Evolutionary conservation across 2,113 vertebrate genomes (phyloP), one percentile per base, ranked within the genome.

Genomic region (Empidonax traillii): DNA sequence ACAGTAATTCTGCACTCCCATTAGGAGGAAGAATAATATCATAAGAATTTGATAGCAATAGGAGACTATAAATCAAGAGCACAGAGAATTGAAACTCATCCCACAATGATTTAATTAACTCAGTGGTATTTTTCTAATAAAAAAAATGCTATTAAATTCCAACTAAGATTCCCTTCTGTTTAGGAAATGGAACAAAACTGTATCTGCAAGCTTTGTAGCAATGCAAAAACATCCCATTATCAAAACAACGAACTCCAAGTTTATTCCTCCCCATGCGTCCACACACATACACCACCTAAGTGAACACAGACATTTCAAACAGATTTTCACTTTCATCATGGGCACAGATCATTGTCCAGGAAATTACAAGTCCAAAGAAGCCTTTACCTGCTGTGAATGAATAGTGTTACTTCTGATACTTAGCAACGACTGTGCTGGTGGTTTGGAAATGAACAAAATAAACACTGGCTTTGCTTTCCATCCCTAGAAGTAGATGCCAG

Each of bases 41-140:
- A 4, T 77, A 84, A 82, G 52, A 90, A 85, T 92, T 93, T 74
- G 22, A 93, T 67, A 88, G 63, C 76, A 87, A 83, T 83, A 90
- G 46, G 47, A 62, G 65, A 69, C 87, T 74, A 88, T 93, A 93
- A 88, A 96, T 91, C 85, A 95, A 94, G 65, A 88, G 59, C 61
- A 87, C 7, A 65, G 51, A 87, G 35, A 85, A 86, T 4, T 91
- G 63, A 94, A 95, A 94, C 39, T 95, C 56, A 82, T 88, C 63
- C 85, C 87, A 86, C 43, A 79, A 84, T 86, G 90, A 90, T 67
- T 95, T 94, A 80, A 96, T 90, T 88, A 94, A 80, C 63, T 95
- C 84, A 61, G 80, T 0, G 0, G 73, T 89, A 81, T 72, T 89
- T 56, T 87, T 80, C 59, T 51, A 90, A 90, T 52, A 19, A 35